phyloP scores from a whole-genome alignment of 2,797 vertebrate genomes.

The Megaceryle alcyon region DNA sequence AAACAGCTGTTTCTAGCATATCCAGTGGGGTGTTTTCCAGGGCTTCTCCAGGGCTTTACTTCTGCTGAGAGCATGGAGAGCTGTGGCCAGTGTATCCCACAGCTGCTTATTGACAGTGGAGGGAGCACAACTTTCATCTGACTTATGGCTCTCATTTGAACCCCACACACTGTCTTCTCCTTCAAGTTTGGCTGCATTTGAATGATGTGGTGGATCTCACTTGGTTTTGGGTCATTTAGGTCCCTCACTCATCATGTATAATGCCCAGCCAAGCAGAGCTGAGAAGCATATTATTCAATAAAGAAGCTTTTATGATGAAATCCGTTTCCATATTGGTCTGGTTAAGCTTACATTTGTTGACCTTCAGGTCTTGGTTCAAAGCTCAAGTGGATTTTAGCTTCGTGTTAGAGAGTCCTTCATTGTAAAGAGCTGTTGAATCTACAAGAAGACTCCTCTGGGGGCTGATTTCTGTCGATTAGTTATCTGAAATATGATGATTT shows the following conservation, averaged over 20 bases:
- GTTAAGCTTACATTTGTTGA: constrained; percentile 10
- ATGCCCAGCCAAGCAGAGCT: background rate
- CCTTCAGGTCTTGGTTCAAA: constrained; percentile 39
- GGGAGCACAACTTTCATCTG: background rate
- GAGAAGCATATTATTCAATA: background rate
- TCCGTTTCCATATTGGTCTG: background rate
- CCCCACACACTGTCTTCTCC: background rate
- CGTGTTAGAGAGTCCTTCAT: constrained; percentile 6
- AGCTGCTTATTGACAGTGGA: rapidly evolving
- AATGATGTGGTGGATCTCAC: background rate
- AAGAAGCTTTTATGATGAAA: background rate
- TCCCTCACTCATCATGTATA: rapidly evolving
- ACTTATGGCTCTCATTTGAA: background rate
- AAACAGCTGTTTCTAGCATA: background rate
- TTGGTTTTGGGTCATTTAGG: background rate
- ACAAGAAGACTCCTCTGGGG: background rate
- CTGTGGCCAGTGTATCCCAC: background rate
- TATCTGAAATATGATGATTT: constrained; percentile 44
- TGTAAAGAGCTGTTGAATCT: constrained; percentile 50
- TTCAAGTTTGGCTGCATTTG: background rate
- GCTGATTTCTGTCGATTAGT: constrained; percentile 48
- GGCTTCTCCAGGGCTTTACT: background rate
- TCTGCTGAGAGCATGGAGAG: background rate
- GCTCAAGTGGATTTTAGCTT: background rate
- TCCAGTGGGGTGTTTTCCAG: background rate